Percentiles rank a stretch among this genome's conserved stretches.
These are phyloP conservation scores for Pygmarrhopalites habei DNA, from an alignment of 1,140 invertebrate genomes.

Conservation along the genomic window DNA sequence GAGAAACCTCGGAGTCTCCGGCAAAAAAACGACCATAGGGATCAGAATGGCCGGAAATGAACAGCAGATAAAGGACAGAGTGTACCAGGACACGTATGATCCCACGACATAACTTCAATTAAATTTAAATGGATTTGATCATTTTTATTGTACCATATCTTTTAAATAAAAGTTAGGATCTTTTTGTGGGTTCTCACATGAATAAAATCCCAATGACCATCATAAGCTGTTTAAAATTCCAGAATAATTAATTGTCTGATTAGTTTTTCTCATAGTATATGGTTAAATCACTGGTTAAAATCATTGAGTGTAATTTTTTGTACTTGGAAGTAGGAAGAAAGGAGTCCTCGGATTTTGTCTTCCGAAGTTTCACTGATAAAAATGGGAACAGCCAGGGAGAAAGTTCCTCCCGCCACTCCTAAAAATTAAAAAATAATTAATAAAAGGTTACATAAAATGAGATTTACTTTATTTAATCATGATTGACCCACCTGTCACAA, in stretches of 20 bases:
- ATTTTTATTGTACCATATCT: not conserved
- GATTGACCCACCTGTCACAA: conserved; percentile 35
- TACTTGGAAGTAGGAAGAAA: conserved; percentile 74
- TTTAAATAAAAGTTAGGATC: too few relatives aligned
- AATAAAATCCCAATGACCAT: conserved; percentile 64
- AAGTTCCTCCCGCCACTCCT: conserved; percentile 57
- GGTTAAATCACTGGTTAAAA: too few relatives aligned
- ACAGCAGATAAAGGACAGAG: conserved; percentile 38
- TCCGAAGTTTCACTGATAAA: conserved; percentile 77
- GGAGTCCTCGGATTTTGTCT: conserved; percentile 64
- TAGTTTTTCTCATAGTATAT: too few relatives aligned
- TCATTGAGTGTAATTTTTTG: too few relatives aligned
- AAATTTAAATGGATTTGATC: not conserved
- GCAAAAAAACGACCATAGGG: conserved; percentile 40
- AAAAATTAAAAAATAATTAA: conserved; percentile 52
- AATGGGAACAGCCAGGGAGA: conserved; percentile 62
- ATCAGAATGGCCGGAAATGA: conserved; percentile 35
- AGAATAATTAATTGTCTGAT: too few relatives aligned
- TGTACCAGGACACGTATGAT: conserved; percentile 42
- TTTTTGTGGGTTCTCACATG: too few relatives aligned
- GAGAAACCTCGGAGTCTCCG: conserved; percentile 46
- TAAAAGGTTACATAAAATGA: too few relatives aligned
- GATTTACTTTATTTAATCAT: not conserved
- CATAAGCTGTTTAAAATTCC: too few relatives aligned
- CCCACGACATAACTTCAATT: conserved; percentile 43